Conservation (phyloP, 30 jellyfish, hydroid and myxozoan genomes). For the Catostylus mosaicus region DNA sequence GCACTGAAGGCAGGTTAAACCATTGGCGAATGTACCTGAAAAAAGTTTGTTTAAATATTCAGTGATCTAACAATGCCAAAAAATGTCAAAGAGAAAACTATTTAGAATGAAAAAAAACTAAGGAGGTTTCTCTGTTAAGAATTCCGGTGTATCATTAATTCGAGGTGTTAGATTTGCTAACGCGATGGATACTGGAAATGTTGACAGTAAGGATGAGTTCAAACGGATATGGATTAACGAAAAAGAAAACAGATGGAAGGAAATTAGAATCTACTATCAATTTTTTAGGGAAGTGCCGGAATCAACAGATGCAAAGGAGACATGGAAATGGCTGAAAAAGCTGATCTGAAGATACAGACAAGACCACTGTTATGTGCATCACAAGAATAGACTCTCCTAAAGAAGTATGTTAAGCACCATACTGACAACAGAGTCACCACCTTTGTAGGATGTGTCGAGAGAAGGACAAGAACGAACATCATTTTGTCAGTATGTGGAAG, state of each 20-base stretch:
- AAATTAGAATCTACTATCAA: not conserved
- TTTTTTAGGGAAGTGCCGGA: constrained; percentile 15
- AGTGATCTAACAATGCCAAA: too few relatives aligned
- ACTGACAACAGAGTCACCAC: constrained; percentile 13
- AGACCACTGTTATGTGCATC: constrained; percentile 1
- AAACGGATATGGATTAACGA: constrained; percentile 1
- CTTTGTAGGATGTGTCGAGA: not conserved
- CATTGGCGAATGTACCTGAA: too few relatives aligned
- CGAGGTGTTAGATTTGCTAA: too few relatives aligned
- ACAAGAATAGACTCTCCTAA: not conserved
- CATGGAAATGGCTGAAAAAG: constrained; percentile 31
- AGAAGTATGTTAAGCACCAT: constrained; percentile 5
- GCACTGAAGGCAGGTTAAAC: too few relatives aligned
- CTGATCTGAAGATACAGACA: constrained; percentile 10
- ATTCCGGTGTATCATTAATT: too few relatives aligned
- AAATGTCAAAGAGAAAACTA: too few relatives aligned
- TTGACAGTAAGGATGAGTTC: not conserved
- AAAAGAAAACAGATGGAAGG: constrained; percentile 19
- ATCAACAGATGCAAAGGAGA: constrained; percentile 30
- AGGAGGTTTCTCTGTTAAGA: too few relatives aligned
- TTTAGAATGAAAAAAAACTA: too few relatives aligned
- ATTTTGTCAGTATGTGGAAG: too few relatives aligned
- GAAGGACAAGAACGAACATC: not conserved
- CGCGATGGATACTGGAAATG: not conserved
- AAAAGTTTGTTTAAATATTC: too few relatives aligned